A percentile compares a stretch with the other conserved stretches of the same genome.
phyloP scores from a whole-genome alignment of 2,888 invertebrate genomes.

The Drosophila niveifrons region DNA sequence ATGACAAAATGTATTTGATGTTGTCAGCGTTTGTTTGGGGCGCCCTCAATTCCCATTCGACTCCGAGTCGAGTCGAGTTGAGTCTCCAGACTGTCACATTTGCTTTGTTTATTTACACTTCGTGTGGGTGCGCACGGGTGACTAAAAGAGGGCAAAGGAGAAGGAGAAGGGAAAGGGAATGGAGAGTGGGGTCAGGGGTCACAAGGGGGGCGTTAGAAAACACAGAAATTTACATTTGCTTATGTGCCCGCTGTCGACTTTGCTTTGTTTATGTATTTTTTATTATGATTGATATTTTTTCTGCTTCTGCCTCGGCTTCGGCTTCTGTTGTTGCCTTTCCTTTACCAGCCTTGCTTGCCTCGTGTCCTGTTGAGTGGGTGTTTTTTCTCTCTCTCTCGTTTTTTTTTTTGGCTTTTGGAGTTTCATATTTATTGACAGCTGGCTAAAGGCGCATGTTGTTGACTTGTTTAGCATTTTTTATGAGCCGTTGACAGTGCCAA shows the following conservation, averaged over 20 bases:
- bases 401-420: constrained; percentile 43
- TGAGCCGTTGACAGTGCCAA: constrained; percentile 56
- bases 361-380: constrained; percentile 15
- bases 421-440: constrained; percentile 72
- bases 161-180: background rate
- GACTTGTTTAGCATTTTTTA: constrained; percentile 73
- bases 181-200: background rate
- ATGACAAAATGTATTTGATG: constrained; percentile 65
- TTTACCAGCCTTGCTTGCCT: background rate
- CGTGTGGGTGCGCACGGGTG: constrained; percentile 14
- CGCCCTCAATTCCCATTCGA: constrained; percentile 27
- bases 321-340: constrained; percentile 20
- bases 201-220: constrained; percentile 29
- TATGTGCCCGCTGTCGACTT: constrained; percentile 61
- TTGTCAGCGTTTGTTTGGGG: constrained; percentile 36
- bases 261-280: constrained; percentile 73
- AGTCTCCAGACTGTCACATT: constrained; percentile 54
- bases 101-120: constrained; percentile 55
- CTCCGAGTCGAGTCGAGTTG: background rate
- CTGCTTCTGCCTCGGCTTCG: constrained; percentile 15
- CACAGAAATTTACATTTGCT: constrained; percentile 66
- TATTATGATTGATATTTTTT: constrained; percentile 74
- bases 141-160: background rate
- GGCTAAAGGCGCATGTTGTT: constrained; percentile 64
- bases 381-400: background rate